Evolutionary conservation across 1,140 invertebrate genomes (phyloP), one percentile per base, ranked within the genome.

Genomic region (Doryteuthis pealeii): DNA sequence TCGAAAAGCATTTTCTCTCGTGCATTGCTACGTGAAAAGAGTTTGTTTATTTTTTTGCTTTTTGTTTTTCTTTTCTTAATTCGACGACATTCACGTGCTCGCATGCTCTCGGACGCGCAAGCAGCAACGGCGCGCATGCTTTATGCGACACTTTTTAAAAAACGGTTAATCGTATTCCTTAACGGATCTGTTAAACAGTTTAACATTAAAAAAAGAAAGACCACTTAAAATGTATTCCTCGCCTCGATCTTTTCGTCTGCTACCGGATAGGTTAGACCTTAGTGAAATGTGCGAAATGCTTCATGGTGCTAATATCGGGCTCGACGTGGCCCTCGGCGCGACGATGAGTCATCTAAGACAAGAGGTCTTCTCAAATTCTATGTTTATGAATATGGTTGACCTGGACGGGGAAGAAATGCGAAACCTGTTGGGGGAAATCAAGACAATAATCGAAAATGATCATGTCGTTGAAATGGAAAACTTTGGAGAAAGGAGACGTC

Each of bases 241-340:
- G 10, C 35, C 3, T 3, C 35, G 35, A 40, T 3, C 3, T 5
- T 40, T 40, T 40, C 35, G 10, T 40, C 35, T 40, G 3, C 35
- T 5, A 40, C 35, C 35, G 3, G 35, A 40, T 40, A 22, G 54
- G 18, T 62, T 28, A 62, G 54, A 62, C 26, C 6, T 62, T 8
- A 62, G 54, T 62, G 54, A 62, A 62, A 12, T 62, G 54, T 62
- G 26, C 54, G 26, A 62, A 62, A 62, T 62, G 54, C 54, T 62
- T 62, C 54, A 28, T 22, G 6, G 18, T 62, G 26, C 54, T n/a
- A 62, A 28, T 18, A 5, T n/a, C 18, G 22, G 26, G 26, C 6
- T 62, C 10, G 54, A 62, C 26, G 26, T n/a, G 26, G 18, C 10
- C 26, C 54, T 62, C 54, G 26, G 18, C 10, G 54, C 26, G 5